Percentiles rank a stretch among this genome's conserved stretches.
These are phyloP conservation scores for Microtus agrestis DNA, from an alignment of 2,797 vertebrate species.

Conservation along the genomic window DNA sequence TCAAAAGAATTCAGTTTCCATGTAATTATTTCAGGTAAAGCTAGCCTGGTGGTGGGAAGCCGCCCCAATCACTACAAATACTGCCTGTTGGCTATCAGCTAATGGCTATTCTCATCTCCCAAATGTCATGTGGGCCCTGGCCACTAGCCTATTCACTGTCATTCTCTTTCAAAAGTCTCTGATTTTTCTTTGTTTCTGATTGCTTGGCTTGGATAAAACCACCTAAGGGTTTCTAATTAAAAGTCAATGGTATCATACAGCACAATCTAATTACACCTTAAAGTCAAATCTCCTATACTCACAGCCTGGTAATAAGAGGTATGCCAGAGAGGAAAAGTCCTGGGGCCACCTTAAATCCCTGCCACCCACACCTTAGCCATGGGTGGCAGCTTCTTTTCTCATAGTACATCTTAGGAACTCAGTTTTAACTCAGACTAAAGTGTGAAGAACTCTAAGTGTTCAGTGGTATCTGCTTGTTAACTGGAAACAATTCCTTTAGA, in stretches of 20 bases:
- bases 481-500: neutral
- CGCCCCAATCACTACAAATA: too few relatives aligned
- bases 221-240: neutral
- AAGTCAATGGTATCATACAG: neutral
- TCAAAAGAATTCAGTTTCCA: too few relatives aligned
- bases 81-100: neutral
- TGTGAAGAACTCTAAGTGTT: conserved; percentile 18
- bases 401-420: neutral
- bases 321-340: neutral
- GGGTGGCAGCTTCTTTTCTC: neutral
- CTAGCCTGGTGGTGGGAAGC: too few relatives aligned
- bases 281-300: neutral
- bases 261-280: neutral
- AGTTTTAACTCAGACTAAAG: neutral
- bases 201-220: neutral
- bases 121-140: neutral
- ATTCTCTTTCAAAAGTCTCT: neutral
- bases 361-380: neutral
- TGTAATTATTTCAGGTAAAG: too few relatives aligned
- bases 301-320: too few relatives aligned
- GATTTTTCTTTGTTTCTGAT: neutral
- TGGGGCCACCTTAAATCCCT: neutral
- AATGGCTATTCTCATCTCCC: neutral
- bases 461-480: neutral
- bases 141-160: neutral